Percentiles rank a stretch among this genome's conserved stretches.
Evolutionary conservation across 2,797 vertebrate species (phyloP).

Genomic region (Propithecus deckenii): DNA sequence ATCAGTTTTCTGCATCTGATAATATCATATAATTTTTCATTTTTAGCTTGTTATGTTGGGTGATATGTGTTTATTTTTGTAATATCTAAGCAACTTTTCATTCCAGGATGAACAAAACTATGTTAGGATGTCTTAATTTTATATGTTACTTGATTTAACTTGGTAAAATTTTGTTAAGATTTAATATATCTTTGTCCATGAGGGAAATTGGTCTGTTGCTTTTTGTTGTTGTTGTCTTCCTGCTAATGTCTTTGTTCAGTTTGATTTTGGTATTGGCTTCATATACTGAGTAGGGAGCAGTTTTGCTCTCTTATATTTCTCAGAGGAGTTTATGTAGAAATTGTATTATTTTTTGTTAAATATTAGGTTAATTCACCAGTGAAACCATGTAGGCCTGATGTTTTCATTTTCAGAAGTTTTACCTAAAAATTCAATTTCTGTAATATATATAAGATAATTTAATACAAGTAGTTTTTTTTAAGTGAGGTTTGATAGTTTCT

Average conservation of each 20-base stretch:
- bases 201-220: neutral
- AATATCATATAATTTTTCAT: neutral
- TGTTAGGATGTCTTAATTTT: neutral
- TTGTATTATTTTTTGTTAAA: neutral
- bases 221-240: neutral
- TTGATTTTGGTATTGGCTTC: neutral
- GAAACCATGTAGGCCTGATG: neutral
- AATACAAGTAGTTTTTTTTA: neutral
- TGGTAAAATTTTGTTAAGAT: neutral
- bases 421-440: neutral
- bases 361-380: neutral
- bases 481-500: neutral
- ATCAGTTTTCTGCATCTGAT: neutral
- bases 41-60: neutral
- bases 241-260: neutral
- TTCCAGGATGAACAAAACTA: neutral
- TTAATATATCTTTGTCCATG: neutral
- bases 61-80: neutral
- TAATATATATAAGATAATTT: neutral
- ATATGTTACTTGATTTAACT: neutral
- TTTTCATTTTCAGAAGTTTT: neutral
- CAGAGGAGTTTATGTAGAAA: neutral
- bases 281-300: neutral
- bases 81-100: neutral
- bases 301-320: neutral